Conservation (phyloP, 2,797 vertebrate genomes). For the Myotis daubentonii region DNA sequence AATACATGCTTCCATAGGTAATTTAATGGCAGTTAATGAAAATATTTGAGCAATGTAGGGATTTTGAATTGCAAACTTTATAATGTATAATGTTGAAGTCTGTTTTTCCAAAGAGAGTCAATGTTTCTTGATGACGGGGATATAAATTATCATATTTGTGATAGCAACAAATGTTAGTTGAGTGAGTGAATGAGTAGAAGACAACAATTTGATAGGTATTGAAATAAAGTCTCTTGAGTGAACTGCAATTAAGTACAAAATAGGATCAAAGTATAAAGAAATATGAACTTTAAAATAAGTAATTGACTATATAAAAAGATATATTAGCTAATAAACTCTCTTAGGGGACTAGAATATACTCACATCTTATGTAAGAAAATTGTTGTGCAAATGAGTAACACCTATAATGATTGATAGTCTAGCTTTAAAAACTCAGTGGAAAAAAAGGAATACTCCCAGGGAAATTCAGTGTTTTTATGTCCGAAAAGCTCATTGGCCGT, state of each 20-base stretch:
- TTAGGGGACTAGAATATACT: neutral
- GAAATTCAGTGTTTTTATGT: neutral
- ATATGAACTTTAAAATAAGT: neutral
- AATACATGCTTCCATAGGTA: neutral
- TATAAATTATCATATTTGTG: neutral
- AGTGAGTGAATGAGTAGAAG: neutral
- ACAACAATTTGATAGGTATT: neutral
- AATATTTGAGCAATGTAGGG: neutral
- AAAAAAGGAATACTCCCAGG: neutral
- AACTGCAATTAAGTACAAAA: constrained; percentile 5
- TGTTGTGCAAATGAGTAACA: neutral
- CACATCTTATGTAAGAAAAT: neutral
- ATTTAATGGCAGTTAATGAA: constrained; percentile 23
- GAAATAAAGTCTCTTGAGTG: neutral
- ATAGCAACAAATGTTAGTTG: neutral
- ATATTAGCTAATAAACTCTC: neutral
- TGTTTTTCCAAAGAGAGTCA: constrained; percentile 3
- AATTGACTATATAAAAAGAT: neutral
- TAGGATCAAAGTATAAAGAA: neutral
- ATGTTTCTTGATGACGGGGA: neutral
- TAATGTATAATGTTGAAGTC: neutral
- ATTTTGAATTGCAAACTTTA: neutral
- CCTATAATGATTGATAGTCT: neutral
- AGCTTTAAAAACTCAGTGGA: neutral
- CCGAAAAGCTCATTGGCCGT: neutral